Evolutionary conservation across 2,888 invertebrate genomes (phyloP), one percentile per base, ranked within the genome.

Genomic region (Polydrusus tereticollis): DNA sequence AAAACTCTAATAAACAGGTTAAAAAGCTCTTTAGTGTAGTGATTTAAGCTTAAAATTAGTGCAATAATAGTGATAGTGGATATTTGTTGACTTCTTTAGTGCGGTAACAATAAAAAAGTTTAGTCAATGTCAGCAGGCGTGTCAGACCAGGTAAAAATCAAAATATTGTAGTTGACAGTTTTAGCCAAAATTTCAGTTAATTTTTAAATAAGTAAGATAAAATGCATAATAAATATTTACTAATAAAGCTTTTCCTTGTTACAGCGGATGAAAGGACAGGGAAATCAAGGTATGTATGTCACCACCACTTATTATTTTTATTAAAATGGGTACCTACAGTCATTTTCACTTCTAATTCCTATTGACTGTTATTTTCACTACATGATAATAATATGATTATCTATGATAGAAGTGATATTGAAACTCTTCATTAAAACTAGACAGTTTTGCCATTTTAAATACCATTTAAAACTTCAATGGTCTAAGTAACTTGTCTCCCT

Each of bases 41-140:
- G 64, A 50, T 55, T 29, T 29, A 57, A 36, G 26, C 26, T 12
- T 65, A 60, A 68, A 21, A 50, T 43, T 41, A 57, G 74, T 74
- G 74, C 74, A 68, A 74, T 73, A 67, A 64, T 63, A 74, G 74
- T 70, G 67, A 26, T 60, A 67, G 74, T 74, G 70, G 36, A 47
- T 58, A 14, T 59, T 52, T 58, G 66, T 63, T 63, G 55, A 74
- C 74, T 69, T 57, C 21, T 50, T 64, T 45, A 69, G 62, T 71
- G 55, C 36, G 26, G 50, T 20, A 63, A 67, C 63, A 66, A 69
- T 87, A 88, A 87, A 89, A 89, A 79, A 89, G 88, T 88, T 88
- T 89, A 88, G 91, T 92, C 92, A 92, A 94, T 94, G 94, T 94
- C 93, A 92, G 92, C 94, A 92, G 93, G 93, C 93, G 93, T 93